phyloP scores from a whole-genome alignment of 1,140 invertebrate species.

The Meteorus sp. region DNA sequence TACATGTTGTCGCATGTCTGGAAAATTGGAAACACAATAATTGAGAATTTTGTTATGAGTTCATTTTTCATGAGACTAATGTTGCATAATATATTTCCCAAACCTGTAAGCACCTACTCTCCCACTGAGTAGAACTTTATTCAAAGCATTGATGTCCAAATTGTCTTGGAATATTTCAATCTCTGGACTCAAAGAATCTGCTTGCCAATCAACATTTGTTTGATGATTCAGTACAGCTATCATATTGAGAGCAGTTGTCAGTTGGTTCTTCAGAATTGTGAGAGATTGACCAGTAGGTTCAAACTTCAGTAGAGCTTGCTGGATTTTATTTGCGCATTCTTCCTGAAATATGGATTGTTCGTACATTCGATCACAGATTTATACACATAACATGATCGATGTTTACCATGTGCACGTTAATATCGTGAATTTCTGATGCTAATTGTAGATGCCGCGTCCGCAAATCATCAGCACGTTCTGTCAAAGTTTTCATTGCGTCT shows the following conservation, averaged over 20 bases:
- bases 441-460: not conserved
- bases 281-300: conserved; percentile 20
- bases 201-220: conserved; percentile 31
- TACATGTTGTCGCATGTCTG: conserved; percentile 40
- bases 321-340: not conserved
- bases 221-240: conserved; percentile 27
- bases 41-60: not conserved
- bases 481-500: conserved; percentile 31
- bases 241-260: conserved; percentile 36
- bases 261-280: conserved; percentile 32
- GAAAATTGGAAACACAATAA: conserved; percentile 18
- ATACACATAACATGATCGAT: no score
- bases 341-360: conserved; percentile 16
- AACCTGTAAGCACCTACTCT: conserved; percentile 38
- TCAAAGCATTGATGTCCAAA: conserved; percentile 43
- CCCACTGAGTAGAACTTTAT: conserved; percentile 43
- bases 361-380: no score
- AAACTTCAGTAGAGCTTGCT: not conserved
- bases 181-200: conserved; percentile 37
- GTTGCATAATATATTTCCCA: conserved; percentile 7
- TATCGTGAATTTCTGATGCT: conserved; percentile 34
- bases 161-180: conserved; percentile 40
- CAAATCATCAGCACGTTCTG: conserved; percentile 14
- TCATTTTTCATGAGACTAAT: not conserved
- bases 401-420: conserved; percentile 36